phyloP scores from a whole-genome alignment of 2,888 invertebrate species.

The Hypomecis punctinalis region DNA sequence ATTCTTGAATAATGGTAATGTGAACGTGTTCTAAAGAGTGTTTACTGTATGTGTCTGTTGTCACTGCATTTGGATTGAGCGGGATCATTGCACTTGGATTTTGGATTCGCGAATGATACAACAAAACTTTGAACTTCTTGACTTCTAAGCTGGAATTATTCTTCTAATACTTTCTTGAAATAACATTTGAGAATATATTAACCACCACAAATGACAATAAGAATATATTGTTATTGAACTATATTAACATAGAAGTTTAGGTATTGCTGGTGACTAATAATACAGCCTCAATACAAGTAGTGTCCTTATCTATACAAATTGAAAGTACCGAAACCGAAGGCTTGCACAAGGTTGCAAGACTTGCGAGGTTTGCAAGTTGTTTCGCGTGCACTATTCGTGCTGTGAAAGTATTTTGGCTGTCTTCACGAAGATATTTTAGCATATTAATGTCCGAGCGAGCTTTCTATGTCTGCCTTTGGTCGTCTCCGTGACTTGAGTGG shows the following conservation, averaged over 20 bases:
- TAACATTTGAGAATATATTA: too few species aligned
- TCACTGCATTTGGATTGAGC: constrained; percentile 58
- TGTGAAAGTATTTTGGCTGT: constrained; percentile 82
- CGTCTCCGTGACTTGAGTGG: constrained; percentile 22
- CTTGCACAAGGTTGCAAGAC: constrained; percentile 56
- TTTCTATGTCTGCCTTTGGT: constrained; percentile 72
- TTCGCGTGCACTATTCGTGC: constrained; percentile 75
- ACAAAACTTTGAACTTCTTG: constrained; percentile 39
- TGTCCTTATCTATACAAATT: constrained; percentile 43
- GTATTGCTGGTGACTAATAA: constrained; percentile 36
- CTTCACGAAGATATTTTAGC: constrained; percentile 78
- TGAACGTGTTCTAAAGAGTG: constrained; percentile 52
- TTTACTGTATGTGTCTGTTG: constrained; percentile 60
- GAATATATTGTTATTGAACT: neutral
- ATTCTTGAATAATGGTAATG: constrained; percentile 54
- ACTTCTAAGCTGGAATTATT: neutral
- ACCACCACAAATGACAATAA: too few species aligned
- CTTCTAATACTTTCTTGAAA: neutral
- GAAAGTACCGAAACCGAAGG: constrained; percentile 44
- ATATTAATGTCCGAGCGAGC: constrained; percentile 75
- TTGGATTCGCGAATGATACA: constrained; percentile 47
- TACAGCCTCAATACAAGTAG: constrained; percentile 30
- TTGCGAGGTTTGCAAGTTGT: constrained; percentile 60
- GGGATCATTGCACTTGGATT: constrained; percentile 52
- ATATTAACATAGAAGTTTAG: neutral